Base-by-base conservation (phyloP, 2,888 invertebrate species). In the Thumatha senex region DNA sequence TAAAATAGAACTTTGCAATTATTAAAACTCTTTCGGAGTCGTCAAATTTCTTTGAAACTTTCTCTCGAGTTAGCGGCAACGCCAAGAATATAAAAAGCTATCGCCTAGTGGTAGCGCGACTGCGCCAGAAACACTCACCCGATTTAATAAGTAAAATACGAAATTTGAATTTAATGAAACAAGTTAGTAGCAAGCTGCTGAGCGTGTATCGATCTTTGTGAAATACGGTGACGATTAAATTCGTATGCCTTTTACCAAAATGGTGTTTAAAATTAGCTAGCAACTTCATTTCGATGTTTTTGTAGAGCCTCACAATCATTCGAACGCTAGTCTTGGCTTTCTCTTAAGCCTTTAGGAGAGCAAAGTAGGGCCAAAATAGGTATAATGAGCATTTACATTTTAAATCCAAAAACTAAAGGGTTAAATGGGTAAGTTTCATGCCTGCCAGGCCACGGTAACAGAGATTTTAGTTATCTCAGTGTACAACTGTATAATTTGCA, bases 151-250 rank as follows among this genome's bases (percentile, higher is more conserved):
- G 86, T 89, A 88, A 84, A 91, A 90, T 91, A 89, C 86, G 86
- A 89, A 92, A 92, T 92, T 91, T 92, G 90, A 92, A 92, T 92
- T 91, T 92, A 92, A 92, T 92, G 91, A 92, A 91, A 92, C 91
- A 92, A 92, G 86, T 92, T 92, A 78, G 78, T 92, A 78, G 78
- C 67, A 67, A 84, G 72, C 89, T 86, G 89, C 89, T 88, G 90
- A 88, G 84, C 78, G 79, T 67, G 70, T 84, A 89, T 89, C 79
- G 90, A 90, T 90, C 82, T 58, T 67, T 64, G 72, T 81, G 82
- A 83, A 74, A 69, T 60, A 72, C 74, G 74, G 70, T 63, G 66
- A 54, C 63, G 51, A 63, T 67, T 63, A 24, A 58, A 63, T 58
- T 59, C 44, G 46, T 40, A 44, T 42, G 33, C 33, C 29, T 44